phyloP scores from a whole-genome alignment of 2,113 vertebrate species.

The Columba janthina region DNA sequence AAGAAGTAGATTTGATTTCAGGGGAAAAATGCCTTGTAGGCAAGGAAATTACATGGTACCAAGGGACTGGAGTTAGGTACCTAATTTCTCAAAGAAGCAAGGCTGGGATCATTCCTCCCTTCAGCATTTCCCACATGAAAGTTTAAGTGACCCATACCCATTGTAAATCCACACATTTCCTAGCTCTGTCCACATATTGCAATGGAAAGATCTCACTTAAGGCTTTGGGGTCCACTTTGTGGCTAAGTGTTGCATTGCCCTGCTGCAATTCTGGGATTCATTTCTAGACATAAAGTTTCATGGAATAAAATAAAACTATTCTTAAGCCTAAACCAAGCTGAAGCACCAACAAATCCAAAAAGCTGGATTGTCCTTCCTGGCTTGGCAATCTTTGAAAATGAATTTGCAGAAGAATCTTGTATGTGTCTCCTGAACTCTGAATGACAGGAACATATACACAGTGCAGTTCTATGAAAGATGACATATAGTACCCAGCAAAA shows the following conservation, averaged over 20 bases:
- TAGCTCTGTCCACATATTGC: background rate
- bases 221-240: background rate
- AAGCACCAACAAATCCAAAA: background rate
- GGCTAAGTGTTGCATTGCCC: background rate
- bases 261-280: background rate
- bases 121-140: background rate
- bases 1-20: background rate
- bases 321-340: background rate
- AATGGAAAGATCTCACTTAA: background rate
- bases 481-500: background rate
- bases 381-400: background rate
- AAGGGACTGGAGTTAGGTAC: background rate
- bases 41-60: background rate
- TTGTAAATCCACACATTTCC: background rate
- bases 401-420: background rate
- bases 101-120: background rate
- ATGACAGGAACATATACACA: accelerated
- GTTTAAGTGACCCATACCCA: background rate
- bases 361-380: background rate
- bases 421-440: background rate
- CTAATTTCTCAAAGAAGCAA: background rate
- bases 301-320: background rate
- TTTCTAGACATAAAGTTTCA: background rate
- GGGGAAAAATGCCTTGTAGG: background rate
- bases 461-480: background rate